These are phyloP conservation scores for Bemisia tabaci DNA, from an alignment of 1,140 invertebrate genomes.

Conservation along the genomic window DNA sequence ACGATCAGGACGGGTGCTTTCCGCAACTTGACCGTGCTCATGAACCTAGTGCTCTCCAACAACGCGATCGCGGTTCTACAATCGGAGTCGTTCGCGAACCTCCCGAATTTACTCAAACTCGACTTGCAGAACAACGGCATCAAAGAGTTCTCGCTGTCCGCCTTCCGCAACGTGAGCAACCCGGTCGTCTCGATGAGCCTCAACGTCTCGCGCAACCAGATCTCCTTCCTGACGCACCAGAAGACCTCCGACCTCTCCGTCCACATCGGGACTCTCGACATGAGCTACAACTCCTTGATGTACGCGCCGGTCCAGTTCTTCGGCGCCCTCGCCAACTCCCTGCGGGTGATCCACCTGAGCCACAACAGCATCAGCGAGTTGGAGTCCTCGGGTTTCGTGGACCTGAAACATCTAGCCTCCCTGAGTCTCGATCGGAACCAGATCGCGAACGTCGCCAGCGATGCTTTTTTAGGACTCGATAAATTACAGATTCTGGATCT, in stretches of 20 bases:
- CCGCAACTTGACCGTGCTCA: constrained; percentile 46
- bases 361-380: constrained; percentile 57
- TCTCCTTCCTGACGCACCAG: constrained; percentile 42
- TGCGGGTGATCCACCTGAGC: constrained; percentile 51
- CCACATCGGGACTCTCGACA: constrained; percentile 50
- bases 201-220: constrained; percentile 57
- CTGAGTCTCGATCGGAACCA: constrained; percentile 59
- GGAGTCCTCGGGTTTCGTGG: constrained; percentile 53
- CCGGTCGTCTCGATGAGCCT: constrained; percentile 42
- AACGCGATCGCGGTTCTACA: constrained; percentile 48
- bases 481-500: constrained; percentile 65
- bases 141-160: constrained; percentile 45
- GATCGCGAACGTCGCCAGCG: constrained; percentile 51
- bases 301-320: constrained; percentile 50
- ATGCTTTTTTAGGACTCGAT: constrained; percentile 56
- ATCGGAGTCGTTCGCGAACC: constrained; percentile 45
- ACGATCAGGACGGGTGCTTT: constrained; percentile 42
- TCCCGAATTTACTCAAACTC: constrained; percentile 49
- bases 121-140: constrained; percentile 59
- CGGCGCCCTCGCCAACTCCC: constrained; percentile 40
- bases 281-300: constrained; percentile 49
- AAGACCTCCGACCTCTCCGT: constrained; percentile 36
- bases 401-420: constrained; percentile 51
- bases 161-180: constrained; percentile 49
- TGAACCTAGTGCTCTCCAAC: constrained; percentile 51